These are phyloP conservation scores for Eolophus roseicapilla DNA, from an alignment of 2,113 vertebrate genomes.

Conservation along the genomic window DNA sequence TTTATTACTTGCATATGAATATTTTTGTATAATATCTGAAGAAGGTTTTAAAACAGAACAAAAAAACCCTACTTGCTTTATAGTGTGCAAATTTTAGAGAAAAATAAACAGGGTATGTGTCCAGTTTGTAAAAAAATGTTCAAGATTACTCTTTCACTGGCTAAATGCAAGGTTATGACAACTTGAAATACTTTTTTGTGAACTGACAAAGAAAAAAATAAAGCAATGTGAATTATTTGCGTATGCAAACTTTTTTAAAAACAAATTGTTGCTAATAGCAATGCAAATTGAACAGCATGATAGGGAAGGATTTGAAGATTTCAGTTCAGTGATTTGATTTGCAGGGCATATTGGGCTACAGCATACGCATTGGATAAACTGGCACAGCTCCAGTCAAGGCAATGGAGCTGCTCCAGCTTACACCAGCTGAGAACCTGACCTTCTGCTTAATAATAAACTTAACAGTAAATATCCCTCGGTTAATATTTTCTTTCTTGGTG, in stretches of 20 bases:
- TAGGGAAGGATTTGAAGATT: neutral
- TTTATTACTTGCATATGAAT: constrained; percentile 76
- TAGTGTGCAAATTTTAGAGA: constrained; percentile 70
- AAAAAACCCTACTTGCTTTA: constrained; percentile 66
- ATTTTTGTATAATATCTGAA: constrained; percentile 78
- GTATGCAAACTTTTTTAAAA: constrained; percentile 68
- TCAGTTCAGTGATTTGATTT: neutral
- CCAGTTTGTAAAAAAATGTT: constrained; percentile 75
- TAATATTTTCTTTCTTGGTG: neutral
- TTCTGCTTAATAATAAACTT: neutral
- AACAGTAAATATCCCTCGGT: neutral
- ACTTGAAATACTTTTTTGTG: constrained; percentile 69
- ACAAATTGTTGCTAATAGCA: neutral
- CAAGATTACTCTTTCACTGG: constrained; percentile 68
- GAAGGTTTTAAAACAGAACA: constrained; percentile 64
- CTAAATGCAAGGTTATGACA: constrained; percentile 73
- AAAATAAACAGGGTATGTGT: constrained; percentile 74
- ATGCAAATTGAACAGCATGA: neutral
- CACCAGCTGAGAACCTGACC: neutral
- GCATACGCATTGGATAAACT: neutral
- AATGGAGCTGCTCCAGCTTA: neutral
- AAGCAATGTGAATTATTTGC: constrained; percentile 74
- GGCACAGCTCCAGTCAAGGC: neutral
- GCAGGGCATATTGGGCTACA: neutral
- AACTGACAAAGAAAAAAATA: constrained; percentile 75